Percentiles rank a stretch among this genome's conserved stretches.
phyloP scores from a whole-genome alignment of 1,140 invertebrate genomes.

The Homalodisca vitripennis region DNA sequence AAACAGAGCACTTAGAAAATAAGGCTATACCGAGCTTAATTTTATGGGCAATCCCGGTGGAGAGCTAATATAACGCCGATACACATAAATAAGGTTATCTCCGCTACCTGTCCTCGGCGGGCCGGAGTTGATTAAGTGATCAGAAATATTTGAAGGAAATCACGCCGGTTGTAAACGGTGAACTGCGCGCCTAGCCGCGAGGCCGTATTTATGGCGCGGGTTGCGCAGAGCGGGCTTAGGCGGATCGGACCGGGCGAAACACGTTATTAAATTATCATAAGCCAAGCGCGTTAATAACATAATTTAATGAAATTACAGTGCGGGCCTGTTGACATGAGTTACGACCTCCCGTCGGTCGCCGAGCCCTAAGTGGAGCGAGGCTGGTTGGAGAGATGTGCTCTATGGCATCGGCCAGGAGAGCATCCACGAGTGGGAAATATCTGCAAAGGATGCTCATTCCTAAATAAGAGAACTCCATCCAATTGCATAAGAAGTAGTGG shows the following conservation, averaged over 20 bases:
- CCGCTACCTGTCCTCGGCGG: no score
- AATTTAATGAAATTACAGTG: conserved; percentile 27
- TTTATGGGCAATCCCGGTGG: no score
- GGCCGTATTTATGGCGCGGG: conserved; percentile 1
- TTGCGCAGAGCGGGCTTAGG: conserved; percentile 19
- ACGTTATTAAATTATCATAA: conserved; percentile 27
- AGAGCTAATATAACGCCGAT: no score
- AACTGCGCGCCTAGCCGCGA: background rate
- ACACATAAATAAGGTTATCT: no score
- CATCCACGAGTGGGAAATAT: no score
- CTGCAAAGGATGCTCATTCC: no score
- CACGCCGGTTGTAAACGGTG: background rate
- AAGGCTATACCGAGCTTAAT: no score
- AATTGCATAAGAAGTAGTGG: no score
- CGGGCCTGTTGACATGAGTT: conserved; percentile 25
- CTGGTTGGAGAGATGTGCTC: background rate
- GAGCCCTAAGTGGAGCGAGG: background rate
- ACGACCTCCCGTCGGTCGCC: background rate
- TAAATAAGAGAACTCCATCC: no score
- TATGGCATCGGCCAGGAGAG: background rate
- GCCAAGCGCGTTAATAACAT: conserved; percentile 23
- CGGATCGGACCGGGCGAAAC: conserved; percentile 3
- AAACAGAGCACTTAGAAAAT: no score
- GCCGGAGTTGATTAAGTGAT: conserved; percentile 11
- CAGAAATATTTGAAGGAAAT: conserved; percentile 7